A percentile compares a stretch with the other conserved stretches of the same genome.
These are phyloP conservation scores for Ataeniobius toweri DNA, from an alignment of 2,797 vertebrate genomes.

Conservation along the genomic window DNA sequence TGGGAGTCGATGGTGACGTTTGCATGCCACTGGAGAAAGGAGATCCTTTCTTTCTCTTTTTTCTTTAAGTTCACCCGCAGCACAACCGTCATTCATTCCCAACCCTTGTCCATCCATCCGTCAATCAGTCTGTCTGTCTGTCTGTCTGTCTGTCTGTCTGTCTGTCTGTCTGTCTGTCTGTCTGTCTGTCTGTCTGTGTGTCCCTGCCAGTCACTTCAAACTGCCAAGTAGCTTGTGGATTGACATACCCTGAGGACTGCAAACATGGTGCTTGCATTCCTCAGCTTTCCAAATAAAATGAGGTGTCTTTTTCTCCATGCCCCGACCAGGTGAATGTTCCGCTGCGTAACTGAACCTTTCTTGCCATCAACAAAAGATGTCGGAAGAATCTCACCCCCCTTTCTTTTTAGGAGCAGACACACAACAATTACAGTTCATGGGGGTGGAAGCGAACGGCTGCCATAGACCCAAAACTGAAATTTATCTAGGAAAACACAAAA, in stretches of 20 bases:
- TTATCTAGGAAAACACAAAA: conserved; percentile 14
- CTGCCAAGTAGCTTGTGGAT: conserved; percentile 20
- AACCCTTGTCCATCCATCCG: background rate
- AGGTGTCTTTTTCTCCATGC: conserved; percentile 22
- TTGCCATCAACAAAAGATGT: conserved; percentile 57
- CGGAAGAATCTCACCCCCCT: conserved; percentile 59
- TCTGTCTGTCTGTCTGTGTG: background rate
- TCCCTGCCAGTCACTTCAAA: conserved; percentile 8
- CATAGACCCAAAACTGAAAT: conserved; percentile 44
- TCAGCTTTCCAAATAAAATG: conserved; percentile 27
- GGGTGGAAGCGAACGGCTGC: conserved; percentile 41
- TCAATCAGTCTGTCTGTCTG: background rate
- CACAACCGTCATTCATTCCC: background rate
- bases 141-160: background rate
- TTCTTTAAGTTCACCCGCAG: background rate
- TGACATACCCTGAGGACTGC: conserved; percentile 40
- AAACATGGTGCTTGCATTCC: conserved; percentile 59
- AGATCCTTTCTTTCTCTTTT: background rate
- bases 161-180: background rate
- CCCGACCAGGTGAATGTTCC: conserved; percentile 48
- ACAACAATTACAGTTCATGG: conserved; percentile 46
- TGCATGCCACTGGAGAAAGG: conserved; percentile 27
- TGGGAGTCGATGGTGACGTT: background rate
- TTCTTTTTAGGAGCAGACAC: conserved; percentile 46
- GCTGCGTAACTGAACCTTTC: conserved; percentile 33